Evolutionary conservation across 92 coral and sea anemone genomes (phyloP).

Genomic region (Palythoa grandis): DNA sequence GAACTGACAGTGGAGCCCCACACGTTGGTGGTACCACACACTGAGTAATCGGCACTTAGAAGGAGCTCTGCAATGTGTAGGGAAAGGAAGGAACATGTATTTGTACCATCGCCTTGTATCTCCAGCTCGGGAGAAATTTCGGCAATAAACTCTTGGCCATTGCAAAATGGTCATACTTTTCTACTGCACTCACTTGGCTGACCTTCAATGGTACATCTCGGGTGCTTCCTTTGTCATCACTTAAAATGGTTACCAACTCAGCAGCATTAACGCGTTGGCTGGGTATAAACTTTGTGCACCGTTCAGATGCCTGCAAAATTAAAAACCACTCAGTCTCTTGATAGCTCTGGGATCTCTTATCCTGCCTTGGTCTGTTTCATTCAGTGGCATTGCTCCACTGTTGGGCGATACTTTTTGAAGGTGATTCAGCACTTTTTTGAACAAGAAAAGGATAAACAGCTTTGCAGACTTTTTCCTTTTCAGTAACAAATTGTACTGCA

Average conservation of each 20-base stretch:
- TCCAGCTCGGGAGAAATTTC: constrained; percentile 8
- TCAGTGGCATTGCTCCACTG: constrained; percentile 38
- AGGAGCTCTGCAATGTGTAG: constrained; percentile 44
- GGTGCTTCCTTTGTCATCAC: constrained; percentile 8
- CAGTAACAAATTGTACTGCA: no score
- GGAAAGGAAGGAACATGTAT: constrained; percentile 57
- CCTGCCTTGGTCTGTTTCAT: constrained; percentile 37
- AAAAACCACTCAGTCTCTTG: constrained; percentile 62
- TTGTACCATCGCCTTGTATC: constrained; percentile 61
- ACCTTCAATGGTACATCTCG: constrained; percentile 55
- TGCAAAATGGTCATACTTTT: constrained; percentile 12
- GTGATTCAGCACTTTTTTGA: no score
- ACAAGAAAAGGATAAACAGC: no score
- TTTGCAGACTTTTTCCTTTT: no score
- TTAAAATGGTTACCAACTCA: constrained; percentile 19
- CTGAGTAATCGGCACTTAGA: constrained; percentile 27
- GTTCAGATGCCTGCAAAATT: constrained; percentile 26
- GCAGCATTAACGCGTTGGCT: constrained; percentile 25
- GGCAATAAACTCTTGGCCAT: constrained; percentile 20
- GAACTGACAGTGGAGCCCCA: constrained; percentile 52
- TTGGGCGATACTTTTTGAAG: no score
- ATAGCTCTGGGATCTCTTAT: constrained; percentile 39
- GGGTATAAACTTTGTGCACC: constrained; percentile 50
- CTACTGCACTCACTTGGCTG: constrained; percentile 66
- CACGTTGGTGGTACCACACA: constrained; percentile 33